Evolutionary conservation across 2,888 invertebrate species (phyloP), one percentile per base, ranked within the genome.

Genomic region (Drosophila longiperda): DNA sequence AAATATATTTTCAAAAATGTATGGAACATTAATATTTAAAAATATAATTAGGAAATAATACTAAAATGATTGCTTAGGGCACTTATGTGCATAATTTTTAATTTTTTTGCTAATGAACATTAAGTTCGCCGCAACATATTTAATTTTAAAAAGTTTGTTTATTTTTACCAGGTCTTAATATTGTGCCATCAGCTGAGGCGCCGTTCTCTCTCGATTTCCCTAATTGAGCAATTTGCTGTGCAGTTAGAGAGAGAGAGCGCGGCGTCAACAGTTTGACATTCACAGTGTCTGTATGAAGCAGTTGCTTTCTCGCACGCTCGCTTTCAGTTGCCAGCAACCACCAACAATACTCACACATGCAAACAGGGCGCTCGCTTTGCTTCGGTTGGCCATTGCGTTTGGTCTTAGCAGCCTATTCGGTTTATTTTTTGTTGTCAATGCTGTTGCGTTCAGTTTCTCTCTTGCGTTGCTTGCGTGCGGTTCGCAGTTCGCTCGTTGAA

Each of bases 371-470:
- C 60, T 66, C 82, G 60, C 65, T 60, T 59, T 36, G 49, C 72
- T 82, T 55, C 38, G 85, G 81, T 82, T 81, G 81, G 81, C 83
- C 83, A 82, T 81, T 82, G 79, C 75, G 62, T 67, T 79, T 78
- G 75, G 48, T 68, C 73, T 66, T 36, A 29, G 63, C 71, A 63
- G 69, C 62, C 68, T 68, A 63, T 60, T 55, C 50, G 29, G 50
- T 42, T 49, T 52, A 32, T 55, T 29, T 29, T 32, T n/a, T 55
- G 26, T 38, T 55, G 36, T 38, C 42, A 49, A 33, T 48, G 66
- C n/a, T 83, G 49, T 40, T 64, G 67, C 62, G 32, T 69, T 87
- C 60, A 82, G 90, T 84, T 60, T 73, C 73, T 84, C 82, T 67
- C 70, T 74, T 74, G 74, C 70, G 77, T 66, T 87, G 68, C 70